Base-by-base conservation (phyloP, 2,888 invertebrate genomes). In the Perithous albicinctus region DNA sequence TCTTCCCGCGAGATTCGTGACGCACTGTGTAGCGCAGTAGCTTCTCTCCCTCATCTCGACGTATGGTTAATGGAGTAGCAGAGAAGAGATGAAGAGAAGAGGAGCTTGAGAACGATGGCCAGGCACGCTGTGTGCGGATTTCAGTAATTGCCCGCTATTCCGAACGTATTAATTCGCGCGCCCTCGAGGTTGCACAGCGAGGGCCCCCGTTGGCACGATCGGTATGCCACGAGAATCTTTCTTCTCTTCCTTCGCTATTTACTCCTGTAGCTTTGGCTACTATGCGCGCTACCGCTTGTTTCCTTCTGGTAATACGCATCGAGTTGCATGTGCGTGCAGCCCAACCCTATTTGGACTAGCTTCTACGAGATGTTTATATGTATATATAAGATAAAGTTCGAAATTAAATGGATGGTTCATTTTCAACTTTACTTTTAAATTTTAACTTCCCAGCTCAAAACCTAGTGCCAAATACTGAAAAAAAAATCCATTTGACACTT, bases 141-240 rank as follows among this genome's bases (percentile, higher is more conserved):
- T 80, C 82, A 76, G 84, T 81, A 84, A 84, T 73, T 74, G 83
- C 72, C 76, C 61, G 69, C 76, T 83, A 80, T 80, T 83, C 74
- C 78, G 73, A 83, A 80, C 81, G 80, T 76, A 83, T 83, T 84
- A 84, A 84, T 84, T 83, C 80, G 77, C 80, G 77, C 72, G 10
- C 32, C 76, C 80, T 73, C 76, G 72, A 80, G 76, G 61, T 41
- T 43, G 59, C 61, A 10, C 63, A 51, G 20, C 12, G 51, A 51
- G n/a, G n/a, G 43, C 38, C 46, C 67, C 56, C 64, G 38, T 54
- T 20, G 72, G 78, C 73, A 84, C 48, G 83, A 75, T 84, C 81
- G 83, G 84, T 79, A 84, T 82, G 84, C 82, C 77, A 73, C 82
- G 72, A 59, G 82, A 78, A 78, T 82, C 63, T 61, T n/a, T 64